Evolutionary conservation across 1,140 invertebrate species (phyloP), one percentile per base, ranked within the genome.

Genomic region (Eurosta solidaginis): DNA sequence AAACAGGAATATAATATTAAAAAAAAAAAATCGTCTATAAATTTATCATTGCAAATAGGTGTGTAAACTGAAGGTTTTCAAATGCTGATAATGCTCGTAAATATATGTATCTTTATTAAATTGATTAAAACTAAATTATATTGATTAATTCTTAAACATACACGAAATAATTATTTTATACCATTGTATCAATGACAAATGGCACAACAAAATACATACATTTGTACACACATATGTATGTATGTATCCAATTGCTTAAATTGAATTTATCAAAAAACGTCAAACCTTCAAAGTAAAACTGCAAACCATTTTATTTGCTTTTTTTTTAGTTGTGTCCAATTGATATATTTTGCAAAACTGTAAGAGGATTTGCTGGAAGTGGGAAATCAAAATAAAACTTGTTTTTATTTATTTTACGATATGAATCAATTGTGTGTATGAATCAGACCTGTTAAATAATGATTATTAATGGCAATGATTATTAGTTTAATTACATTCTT

Each of bases 21-120:
- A 68, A 68, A 68, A 63, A 68, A 54, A 54, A n/a, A n/a, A n/a
- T n/a, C 20, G 0, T 68, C n/a, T 68, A 68, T 68, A 68, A 68
- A 68, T 36, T 40, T 68, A 20, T 40, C 1, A n/a, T 68, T 68
- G 33, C 29, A 68, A 68, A 68, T 68, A 68, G n/a, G n/a, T n/a
- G n/a, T n/a, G n/a, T 33, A 68, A 42, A 17, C 40, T 17, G 59
- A 20, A 68, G 17, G 29, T n/a, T 40, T 68, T 68, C 40, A 68
- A 63, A 33, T 63, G 49, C 25, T 22, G 49, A 20, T 29, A 68
- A 68, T 40, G 59, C 7, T 9, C 59, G 22, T 68, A 68, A 40
- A 59, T 12, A 12, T 20, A 68, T 40, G 20, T 68, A 68, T 40
- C 20, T 54, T 27, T 29, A 68, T 42, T 68, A 68, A 68, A 40